Evolutionary conservation across 2,888 invertebrate species (phyloP).

Genomic region (Antheraea assamensis): DNA sequence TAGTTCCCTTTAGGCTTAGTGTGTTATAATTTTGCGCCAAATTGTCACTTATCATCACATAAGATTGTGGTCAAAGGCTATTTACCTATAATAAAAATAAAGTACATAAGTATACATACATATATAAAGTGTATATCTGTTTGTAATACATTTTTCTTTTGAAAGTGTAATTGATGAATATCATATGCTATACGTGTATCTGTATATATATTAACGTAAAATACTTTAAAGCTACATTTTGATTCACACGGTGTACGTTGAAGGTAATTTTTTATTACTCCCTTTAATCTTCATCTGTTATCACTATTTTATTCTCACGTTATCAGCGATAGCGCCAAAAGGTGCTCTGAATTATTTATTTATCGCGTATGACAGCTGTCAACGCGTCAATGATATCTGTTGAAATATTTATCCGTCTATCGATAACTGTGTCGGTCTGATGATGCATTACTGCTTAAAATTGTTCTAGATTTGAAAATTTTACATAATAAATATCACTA

Average conservation of each 20-base stretch:
- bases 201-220: background rate
- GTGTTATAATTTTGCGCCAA: too few species aligned
- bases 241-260: background rate
- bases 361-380: constrained; percentile 65
- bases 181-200: background rate
- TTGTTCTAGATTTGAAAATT: constrained; percentile 21
- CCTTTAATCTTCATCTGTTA: constrained; percentile 38
- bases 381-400: constrained; percentile 62
- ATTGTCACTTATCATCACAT: too few species aligned
- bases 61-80: too few species aligned
- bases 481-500: background rate
- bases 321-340: constrained; percentile 52
- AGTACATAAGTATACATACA: too few species aligned
- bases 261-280: constrained; percentile 4
- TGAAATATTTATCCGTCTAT: constrained; percentile 60
- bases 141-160: background rate
- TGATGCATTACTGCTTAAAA: constrained; percentile 34
- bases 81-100: too few species aligned
- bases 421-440: constrained; percentile 39
- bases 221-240: background rate
- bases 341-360: constrained; percentile 51
- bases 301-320: constrained; percentile 47
- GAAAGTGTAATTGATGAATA: background rate
- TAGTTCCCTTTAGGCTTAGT: too few species aligned
- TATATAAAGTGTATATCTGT: too few species aligned